Evolutionary conservation across 2,797 vertebrate species (phyloP), one percentile per base, ranked within the genome.

Genomic region (Lacerta agilis): DNA sequence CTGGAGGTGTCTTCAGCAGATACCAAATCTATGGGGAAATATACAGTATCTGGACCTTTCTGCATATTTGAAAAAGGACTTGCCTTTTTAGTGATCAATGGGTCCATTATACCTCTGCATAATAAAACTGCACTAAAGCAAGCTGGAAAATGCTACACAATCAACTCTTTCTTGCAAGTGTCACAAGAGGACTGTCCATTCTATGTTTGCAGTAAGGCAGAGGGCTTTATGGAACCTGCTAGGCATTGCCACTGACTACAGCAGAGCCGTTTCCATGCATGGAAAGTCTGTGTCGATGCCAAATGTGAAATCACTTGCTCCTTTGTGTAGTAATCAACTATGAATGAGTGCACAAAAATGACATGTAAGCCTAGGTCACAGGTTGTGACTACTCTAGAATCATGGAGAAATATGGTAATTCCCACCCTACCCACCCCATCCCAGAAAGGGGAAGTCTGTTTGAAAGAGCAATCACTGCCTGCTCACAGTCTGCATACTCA

Each of bases 1-100:
- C 96, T 85, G 94, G 75, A 91, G 11, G 92, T 43, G 94, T 95
- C 96, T 97, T 97, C 90, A 98, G 96, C 66, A 96, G 97, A 92
- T 98, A 97, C 97, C 98, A 97, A 93, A 97, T 95, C 98, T 99
- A 93, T 64, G 90, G 85, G 90, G 82, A 94, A 67, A 95, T n/a
- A 90, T 90, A 93, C 41, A 92, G 86, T 27, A 91, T 91, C 86
- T 0, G 13, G 90, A 61, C 90, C 89, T 84, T 93, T 90, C 88
- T 88, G 84, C 29, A n/a, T 72, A 33, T 33, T 72, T 72, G 36
- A 93, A 69, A 71, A 67, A 66, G 67, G 33, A 71, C 27, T 61
- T 1, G 66, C 72, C 20, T 91, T 71, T 61, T 58, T 78, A 79
- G 77, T 73, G 90, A 36, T 79, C 90, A 18, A 79, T 67, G 88